Conservation (phyloP, 2,797 vertebrate genomes). For the Alosa sapidissima region DNA sequence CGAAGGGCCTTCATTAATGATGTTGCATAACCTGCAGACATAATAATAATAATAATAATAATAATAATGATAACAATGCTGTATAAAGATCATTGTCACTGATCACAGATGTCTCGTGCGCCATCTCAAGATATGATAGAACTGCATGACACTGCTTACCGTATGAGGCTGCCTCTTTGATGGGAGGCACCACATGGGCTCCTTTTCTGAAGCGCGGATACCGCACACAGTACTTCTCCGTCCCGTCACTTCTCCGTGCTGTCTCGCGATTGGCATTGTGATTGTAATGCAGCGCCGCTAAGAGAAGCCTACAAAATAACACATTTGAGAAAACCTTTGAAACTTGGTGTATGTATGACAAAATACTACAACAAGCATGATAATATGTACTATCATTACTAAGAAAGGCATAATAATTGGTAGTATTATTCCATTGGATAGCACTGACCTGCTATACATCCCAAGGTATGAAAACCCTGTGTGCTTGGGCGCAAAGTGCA, state of each 20-base stretch:
- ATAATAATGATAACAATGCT: background rate
- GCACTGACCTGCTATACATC: constrained; percentile 31
- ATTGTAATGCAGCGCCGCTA: background rate
- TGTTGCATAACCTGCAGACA: too few species aligned
- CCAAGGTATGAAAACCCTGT: constrained; percentile 37
- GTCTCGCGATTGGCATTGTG: background rate
- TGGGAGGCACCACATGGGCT: background rate
- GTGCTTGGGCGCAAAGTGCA: constrained; percentile 34
- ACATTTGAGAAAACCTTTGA: background rate
- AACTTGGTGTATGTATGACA: background rate
- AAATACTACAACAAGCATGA: too few species aligned
- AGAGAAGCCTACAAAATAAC: background rate
- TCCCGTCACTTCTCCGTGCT: background rate
- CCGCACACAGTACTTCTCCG: background rate
- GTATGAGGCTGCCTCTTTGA: background rate
- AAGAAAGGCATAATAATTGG: too few species aligned
- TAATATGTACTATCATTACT: too few species aligned
- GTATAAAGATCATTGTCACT: background rate
- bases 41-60: background rate
- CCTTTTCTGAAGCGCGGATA: background rate
- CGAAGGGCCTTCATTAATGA: too few species aligned
- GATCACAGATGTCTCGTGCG: background rate
- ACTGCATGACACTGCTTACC: background rate
- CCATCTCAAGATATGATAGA: background rate
- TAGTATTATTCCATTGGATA: background rate